Percentiles rank a stretch among this genome's conserved stretches.
phyloP scores from a whole-genome alignment of 2,888 invertebrate species.

The Macaria notata region DNA sequence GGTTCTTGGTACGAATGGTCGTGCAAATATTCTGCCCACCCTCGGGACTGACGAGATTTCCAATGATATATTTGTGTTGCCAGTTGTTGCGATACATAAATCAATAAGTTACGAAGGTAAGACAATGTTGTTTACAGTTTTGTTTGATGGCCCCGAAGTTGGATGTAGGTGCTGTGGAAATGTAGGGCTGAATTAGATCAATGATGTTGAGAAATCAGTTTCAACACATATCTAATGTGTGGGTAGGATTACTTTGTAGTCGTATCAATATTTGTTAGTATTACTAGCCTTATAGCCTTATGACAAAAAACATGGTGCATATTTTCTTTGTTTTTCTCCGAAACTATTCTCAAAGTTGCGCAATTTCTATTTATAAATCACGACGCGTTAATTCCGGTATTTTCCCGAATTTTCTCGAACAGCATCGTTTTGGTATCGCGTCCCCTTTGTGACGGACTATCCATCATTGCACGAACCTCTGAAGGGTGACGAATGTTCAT shows the following conservation, averaged over 20 bases:
- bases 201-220: too few species aligned
- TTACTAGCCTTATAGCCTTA: too few species aligned
- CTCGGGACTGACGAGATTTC: slow-evolving; percentile 27
- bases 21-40: slow-evolving; percentile 6
- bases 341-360: too few species aligned
- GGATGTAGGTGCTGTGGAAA: not conserved
- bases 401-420: slow-evolving; percentile 4
- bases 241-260: too few species aligned
- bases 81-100: slow-evolving; percentile 17
- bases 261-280: too few species aligned
- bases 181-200: too few species aligned
- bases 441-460: slow-evolving; percentile 4
- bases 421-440: not conserved
- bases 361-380: not conserved
- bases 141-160: slow-evolving; percentile 3
- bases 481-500: slow-evolving; percentile 6
- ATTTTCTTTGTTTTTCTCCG: too few species aligned
- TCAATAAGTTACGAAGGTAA: slow-evolving; percentile 22
- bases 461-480: slow-evolving; percentile 4
- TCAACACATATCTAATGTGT: too few species aligned
- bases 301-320: too few species aligned
- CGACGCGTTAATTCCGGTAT: not conserved
- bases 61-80: slow-evolving; percentile 28
- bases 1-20: too few species aligned
- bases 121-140: slow-evolving; percentile 10